Conservation (phyloP, 1,140 invertebrate genomes). For the Popillia japonica region DNA sequence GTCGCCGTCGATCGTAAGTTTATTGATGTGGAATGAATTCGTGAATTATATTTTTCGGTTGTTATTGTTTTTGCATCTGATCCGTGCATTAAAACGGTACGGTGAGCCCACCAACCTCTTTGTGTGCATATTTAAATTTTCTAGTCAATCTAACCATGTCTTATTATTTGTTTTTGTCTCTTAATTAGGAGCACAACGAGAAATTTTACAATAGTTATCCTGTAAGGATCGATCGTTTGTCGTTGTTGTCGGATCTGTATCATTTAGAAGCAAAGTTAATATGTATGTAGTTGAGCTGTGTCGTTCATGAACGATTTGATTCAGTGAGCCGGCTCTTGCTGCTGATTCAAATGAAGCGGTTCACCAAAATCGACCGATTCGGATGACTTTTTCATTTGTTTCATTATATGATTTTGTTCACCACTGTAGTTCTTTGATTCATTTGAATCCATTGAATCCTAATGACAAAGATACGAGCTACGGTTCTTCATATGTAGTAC, state of each 20-base stretch:
- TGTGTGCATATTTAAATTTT: neutral
- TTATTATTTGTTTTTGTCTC: neutral
- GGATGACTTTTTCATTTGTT: too few species aligned
- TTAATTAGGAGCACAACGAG: slow-evolving; percentile 11
- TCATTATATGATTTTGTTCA: too few species aligned
- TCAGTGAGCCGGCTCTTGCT: too few species aligned
- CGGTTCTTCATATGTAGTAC: too few species aligned
- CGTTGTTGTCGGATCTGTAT: neutral
- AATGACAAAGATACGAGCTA: too few species aligned
- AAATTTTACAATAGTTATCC: slow-evolving; percentile 10
- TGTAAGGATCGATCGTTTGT: neutral
- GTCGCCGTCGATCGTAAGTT: slow-evolving; percentile 19
- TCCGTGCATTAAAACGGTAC: slow-evolving; percentile 15
- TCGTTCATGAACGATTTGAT: too few species aligned
- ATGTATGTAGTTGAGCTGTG: too few species aligned
- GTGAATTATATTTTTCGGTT: slow-evolving; percentile 29
- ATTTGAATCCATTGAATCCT: too few species aligned
- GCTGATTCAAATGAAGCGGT: too few species aligned
- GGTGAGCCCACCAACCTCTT: neutral
- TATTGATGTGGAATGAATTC: slow-evolving; percentile 24
- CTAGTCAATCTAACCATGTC: too few species aligned
- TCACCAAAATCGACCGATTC: too few species aligned
- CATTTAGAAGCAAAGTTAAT: neutral
- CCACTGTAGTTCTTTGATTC: too few species aligned
- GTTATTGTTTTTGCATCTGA: slow-evolving; percentile 33